phyloP scores from a whole-genome alignment of 35 echinoderm and acorn worm species.

The Stichopus chloronotus region DNA sequence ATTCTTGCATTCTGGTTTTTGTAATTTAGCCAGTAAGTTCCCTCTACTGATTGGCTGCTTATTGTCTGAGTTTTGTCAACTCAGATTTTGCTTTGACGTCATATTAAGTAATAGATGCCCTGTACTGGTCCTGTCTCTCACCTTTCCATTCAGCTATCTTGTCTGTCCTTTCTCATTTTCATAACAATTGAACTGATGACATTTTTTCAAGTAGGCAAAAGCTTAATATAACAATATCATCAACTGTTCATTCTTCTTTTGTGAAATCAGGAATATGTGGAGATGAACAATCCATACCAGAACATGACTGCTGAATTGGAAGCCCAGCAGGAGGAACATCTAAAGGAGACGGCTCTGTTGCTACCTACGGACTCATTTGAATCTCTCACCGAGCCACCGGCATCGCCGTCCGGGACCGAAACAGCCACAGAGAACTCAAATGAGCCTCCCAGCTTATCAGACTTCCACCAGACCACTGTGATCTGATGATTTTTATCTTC shows the following conservation, averaged over 20 bases:
- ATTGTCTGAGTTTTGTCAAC: too few relatives aligned
- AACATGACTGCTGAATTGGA: conserved; percentile 47
- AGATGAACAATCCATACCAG: conserved; percentile 45
- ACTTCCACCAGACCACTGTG: conserved; percentile 45
- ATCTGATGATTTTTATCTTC: background rate
- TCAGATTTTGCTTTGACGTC: too few relatives aligned
- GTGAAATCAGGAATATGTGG: conserved; percentile 29
- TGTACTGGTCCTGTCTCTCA: too few relatives aligned
- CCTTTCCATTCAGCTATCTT: too few relatives aligned
- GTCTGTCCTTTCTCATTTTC: too few relatives aligned
- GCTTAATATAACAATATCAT: too few relatives aligned
- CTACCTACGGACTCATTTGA: background rate
- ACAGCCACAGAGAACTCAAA: conserved; percentile 6
- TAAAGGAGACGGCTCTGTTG: conserved; percentile 35
- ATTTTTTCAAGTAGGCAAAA: too few relatives aligned
- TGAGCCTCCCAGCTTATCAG: conserved; percentile 30
- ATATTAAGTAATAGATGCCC: too few relatives aligned
- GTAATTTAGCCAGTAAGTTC: too few relatives aligned
- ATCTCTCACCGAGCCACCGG: background rate
- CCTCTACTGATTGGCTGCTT: too few relatives aligned
- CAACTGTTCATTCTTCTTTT: background rate
- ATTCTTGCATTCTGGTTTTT: too few relatives aligned
- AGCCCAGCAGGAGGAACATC: conserved; percentile 48
- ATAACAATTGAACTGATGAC: too few relatives aligned
- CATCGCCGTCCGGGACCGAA: background rate